Evolutionary conservation across 2,113 vertebrate species (phyloP).

Genomic region (Mustelus asterias): DNA sequence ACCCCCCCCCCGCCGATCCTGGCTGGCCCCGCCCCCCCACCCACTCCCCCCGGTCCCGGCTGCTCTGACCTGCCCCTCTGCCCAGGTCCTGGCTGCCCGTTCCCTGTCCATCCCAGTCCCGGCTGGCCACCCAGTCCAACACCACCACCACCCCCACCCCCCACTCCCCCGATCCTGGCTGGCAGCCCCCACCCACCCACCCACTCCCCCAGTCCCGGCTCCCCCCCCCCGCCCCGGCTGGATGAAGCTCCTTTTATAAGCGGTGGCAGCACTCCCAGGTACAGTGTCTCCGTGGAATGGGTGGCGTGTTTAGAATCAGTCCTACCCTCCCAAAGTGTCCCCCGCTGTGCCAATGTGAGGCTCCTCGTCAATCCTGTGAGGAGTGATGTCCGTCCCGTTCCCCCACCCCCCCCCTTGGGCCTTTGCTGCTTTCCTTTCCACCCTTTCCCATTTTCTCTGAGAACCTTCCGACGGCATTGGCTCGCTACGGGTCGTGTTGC

Average conservation of each 20-base stretch:
- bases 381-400: background rate
- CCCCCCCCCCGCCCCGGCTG: background rate
- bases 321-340: background rate
- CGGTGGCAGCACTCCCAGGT: background rate
- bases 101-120: too few species aligned
- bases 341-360: background rate
- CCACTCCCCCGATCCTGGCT: too few species aligned
- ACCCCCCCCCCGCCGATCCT: too few species aligned
- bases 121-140: too few species aligned
- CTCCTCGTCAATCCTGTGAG: background rate
- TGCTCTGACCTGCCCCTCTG: too few species aligned
- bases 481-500: background rate
- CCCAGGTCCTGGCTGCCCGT: too few species aligned
- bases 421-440: background rate
- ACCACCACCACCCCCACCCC: too few species aligned
- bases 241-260: background rate
- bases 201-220: too few species aligned
- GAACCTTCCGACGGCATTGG: background rate
- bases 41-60: too few species aligned
- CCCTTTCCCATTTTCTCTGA: background rate
- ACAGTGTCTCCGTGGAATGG: background rate
- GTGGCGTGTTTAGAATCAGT: background rate
- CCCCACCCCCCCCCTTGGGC: too few species aligned
- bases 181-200: too few species aligned
- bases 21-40: too few species aligned